phyloP scores from a whole-genome alignment of 2,113 vertebrate species.

The Syngnathus typhle region DNA sequence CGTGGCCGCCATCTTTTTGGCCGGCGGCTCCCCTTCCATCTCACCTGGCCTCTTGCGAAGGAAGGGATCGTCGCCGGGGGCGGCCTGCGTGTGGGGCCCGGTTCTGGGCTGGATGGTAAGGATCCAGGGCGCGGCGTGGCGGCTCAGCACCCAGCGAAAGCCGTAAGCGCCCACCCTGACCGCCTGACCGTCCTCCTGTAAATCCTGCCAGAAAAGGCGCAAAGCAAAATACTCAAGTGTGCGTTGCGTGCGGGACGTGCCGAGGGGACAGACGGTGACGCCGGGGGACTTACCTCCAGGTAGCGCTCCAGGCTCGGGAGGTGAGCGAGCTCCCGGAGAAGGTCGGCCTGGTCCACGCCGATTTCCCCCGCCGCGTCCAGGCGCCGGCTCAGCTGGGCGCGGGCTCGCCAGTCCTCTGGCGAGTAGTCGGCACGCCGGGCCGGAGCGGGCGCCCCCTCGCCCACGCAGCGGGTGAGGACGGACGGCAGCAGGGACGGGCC shows the following conservation, averaged over 20 bases:
- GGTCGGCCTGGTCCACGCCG: conserved; percentile 68
- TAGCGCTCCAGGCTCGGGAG: conserved; percentile 64
- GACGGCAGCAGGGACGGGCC: conserved; percentile 70
- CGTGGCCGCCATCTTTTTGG: conserved; percentile 3
- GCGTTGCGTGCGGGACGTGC: no score
- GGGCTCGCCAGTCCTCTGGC: conserved; percentile 58
- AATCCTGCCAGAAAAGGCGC: conserved; percentile 31
- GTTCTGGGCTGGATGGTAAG: conserved; percentile 41
- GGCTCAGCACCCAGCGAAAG: conserved; percentile 47
- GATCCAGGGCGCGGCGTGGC: conserved; percentile 54
- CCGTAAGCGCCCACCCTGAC: conserved; percentile 39
- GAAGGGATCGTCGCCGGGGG: conserved; percentile 1
- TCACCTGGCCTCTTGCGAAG: conserved; percentile 33
- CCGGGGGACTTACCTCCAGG: conserved; percentile 45
- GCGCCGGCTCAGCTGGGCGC: conserved; percentile 62
- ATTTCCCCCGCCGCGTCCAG: conserved; percentile 69
- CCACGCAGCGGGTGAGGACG: conserved; percentile 69
- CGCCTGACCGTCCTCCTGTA: conserved; percentile 45
- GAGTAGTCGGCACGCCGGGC: conserved; percentile 60
- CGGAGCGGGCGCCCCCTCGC: conserved; percentile 48
- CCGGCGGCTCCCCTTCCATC: background rate
- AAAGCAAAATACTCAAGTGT: background rate
- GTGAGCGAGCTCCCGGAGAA: conserved; percentile 56
- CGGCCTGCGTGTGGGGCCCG: background rate
- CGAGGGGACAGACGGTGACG: no score